Base-by-base conservation (phyloP, 2,888 invertebrate species). In the Rhagonycha fulva region DNA sequence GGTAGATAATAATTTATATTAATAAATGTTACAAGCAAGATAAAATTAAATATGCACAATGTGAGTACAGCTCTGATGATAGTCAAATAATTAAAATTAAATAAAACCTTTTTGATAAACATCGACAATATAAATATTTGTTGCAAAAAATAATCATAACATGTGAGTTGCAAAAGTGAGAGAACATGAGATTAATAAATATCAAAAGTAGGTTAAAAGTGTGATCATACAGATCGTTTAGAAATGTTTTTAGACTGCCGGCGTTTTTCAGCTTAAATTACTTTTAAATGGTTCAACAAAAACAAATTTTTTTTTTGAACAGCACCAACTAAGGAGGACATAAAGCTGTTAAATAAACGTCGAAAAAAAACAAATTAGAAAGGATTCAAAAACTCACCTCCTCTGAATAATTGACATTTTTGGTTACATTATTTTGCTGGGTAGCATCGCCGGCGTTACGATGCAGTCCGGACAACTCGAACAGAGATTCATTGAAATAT, bases 401-500 rank as follows among this genome's bases (percentile, higher is more conserved):
- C 11, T 79, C 76, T 26, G 71, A 28, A 63, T 73, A 71, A 68
- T 61, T 28, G 14, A 32, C 60, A 23, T 28, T 76, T 11, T 70
- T 70, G 26, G n/a, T 68, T 11, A 62, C 14, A 12, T 71, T 62
- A 11, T 70, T 72, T 10, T 74, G 78, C 10, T 62, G 63, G 63
- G 74, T 24, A 23, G 32, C 63, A 60, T 71, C 66, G 4, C 68
- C 71, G 23, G n/a, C 81, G 70, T 67, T 83, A 79, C 79, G 77
- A 78, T 85, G 84, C 74, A 84, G 82, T 74, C 84, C 86, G 0
- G 87, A 85, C 71, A 88, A 82, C 77, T 88, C 88, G 82, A 87
- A 87, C 3, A 88, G 82, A 62, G 87, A 87, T 81, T 87, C 86
- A 77, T 86, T 83, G 76, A 87, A 87, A 79, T 85, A 87, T 9